Base-by-base conservation (phyloP, 2,797 vertebrate genomes). In the Neopelma chrysocephalum region DNA sequence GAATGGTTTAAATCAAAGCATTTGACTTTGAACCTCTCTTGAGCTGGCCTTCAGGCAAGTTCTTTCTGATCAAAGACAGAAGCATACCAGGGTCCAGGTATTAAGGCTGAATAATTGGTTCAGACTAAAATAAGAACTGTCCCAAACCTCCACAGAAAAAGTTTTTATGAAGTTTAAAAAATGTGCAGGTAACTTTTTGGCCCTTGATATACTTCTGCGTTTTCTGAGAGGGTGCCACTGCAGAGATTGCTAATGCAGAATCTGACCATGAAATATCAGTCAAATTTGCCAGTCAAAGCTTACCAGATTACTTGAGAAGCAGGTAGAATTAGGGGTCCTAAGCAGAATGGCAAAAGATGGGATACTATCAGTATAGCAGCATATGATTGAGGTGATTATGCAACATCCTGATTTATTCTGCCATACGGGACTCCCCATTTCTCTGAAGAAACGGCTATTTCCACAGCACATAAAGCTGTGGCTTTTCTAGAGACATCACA, bases 1-100 rank as follows among this genome's bases (percentile, higher is more conserved):
- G 95, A 91, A 75, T 92, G 92, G 93, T 95, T 96, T 95, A 95
- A 97, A 96, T 96, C 96, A 97, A 97, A 96, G 96, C 92, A 93
- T 93, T 95, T 96, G 95, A 96, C 94, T 97, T 97, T 96, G 96
- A 95, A 96, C 92, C 96, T 95, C 92, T 94, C 92, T 83, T 95
- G 94, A 96, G 95, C 93, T 93, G 94, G 96, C 95, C 94, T 96
- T 97, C 93, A 96, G 94, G 94, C 96, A 94, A 97, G 87, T 96
- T 96, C 90, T 95, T 95, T 95, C 96, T 88, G 82, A 95, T 79
- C 89, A 96, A 92, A 97, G 92, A 53, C n/a, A 70, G 65, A 82
- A 70, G 90, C 87, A 22, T 96, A 95, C 90, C 78, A 72, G 61
- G 68, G 72, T 66, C 42, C 56, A 92, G 87, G 92, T 92, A 95